phyloP scores from a whole-genome alignment of 1,140 invertebrate species.

The Temnothorax curvispinosus region DNA sequence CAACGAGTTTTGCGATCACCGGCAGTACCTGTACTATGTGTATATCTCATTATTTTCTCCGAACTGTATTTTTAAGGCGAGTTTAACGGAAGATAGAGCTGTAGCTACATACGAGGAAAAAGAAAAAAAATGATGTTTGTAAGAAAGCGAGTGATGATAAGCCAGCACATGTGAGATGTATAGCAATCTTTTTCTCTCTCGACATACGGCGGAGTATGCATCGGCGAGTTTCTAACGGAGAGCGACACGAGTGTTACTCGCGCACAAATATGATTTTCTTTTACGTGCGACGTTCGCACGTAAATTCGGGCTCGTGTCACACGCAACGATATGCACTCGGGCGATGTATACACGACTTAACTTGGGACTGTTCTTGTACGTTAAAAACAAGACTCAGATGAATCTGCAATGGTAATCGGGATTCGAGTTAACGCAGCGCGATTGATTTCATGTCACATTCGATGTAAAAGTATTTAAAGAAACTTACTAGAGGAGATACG shows the following conservation, averaged over 20 bases:
- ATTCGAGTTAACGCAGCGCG: slow-evolving; percentile 63
- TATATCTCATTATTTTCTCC: slow-evolving; percentile 80
- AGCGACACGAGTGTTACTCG: slow-evolving; percentile 67
- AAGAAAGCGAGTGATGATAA: slow-evolving; percentile 55
- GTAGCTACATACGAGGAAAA: slow-evolving; percentile 46
- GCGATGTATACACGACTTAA: slow-evolving; percentile 14
- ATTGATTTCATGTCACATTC: slow-evolving; percentile 70
- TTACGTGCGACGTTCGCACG: slow-evolving; percentile 8
- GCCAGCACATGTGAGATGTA: slow-evolving; percentile 62
- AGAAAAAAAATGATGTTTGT: slow-evolving; percentile 43
- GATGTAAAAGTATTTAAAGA: slow-evolving; percentile 73
- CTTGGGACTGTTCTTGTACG: slow-evolving; percentile 5
- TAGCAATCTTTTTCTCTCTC: slow-evolving; percentile 61
- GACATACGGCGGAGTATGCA: slow-evolving; percentile 37
- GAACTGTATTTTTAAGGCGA: slow-evolving; percentile 79
- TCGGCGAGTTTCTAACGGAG: slow-evolving; percentile 54
- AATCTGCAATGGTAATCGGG: slow-evolving; percentile 38
- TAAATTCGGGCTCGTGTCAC: neutral
- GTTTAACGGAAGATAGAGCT: slow-evolving; percentile 60
- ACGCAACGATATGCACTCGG: neutral
- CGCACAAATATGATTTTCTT: slow-evolving; percentile 60
- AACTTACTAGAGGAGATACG: slow-evolving; percentile 61
- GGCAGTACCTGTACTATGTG: slow-evolving; percentile 80
- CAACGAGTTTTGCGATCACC: slow-evolving; percentile 67
- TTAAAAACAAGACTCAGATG: neutral